Conservation (phyloP, 1,140 invertebrate species). For the Drosophila virilis region DNA sequence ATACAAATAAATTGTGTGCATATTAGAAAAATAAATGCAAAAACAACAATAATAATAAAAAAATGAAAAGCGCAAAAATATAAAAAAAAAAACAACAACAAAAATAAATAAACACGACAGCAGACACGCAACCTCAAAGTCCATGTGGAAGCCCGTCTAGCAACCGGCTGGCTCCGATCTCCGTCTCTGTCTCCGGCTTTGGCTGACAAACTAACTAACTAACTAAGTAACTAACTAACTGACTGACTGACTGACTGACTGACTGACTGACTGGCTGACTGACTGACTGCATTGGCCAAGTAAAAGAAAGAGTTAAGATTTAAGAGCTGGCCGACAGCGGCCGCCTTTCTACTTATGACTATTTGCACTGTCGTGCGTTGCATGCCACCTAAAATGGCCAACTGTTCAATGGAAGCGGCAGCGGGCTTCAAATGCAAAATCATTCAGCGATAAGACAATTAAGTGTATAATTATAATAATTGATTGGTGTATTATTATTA, state of each 20-base stretch:
- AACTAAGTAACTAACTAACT: slow-evolving; percentile 25
- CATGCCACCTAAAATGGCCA: slow-evolving; percentile 20
- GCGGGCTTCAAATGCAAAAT: not conserved
- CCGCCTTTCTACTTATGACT: slow-evolving; percentile 42
- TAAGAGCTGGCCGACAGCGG: not conserved
- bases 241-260: slow-evolving; percentile 18
- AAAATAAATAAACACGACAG: slow-evolving; percentile 28
- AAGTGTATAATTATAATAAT: slow-evolving; percentile 29
- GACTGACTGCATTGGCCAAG: slow-evolving; percentile 54
- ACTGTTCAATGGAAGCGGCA: not conserved
- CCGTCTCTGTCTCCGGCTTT: slow-evolving; percentile 15
- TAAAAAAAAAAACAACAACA: no score
- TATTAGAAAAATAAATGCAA: slow-evolving; percentile 42
- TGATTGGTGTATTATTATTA: not conserved
- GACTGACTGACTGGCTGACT: slow-evolving; percentile 19
- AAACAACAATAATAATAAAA: slow-evolving; percentile 13
- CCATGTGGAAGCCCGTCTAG: slow-evolving; percentile 36
- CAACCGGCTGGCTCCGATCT: slow-evolving; percentile 25
- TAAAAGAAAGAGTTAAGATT: slow-evolving; percentile 71
- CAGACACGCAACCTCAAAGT: slow-evolving; percentile 40
- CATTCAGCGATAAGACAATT: not conserved
- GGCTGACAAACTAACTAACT: not conserved
- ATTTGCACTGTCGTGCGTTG: slow-evolving; percentile 16
- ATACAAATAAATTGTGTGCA: slow-evolving; percentile 47
- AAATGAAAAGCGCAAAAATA: slow-evolving; percentile 10